phyloP scores from a whole-genome alignment of 2,888 invertebrate species.

The Melanostoma mellinum region DNA sequence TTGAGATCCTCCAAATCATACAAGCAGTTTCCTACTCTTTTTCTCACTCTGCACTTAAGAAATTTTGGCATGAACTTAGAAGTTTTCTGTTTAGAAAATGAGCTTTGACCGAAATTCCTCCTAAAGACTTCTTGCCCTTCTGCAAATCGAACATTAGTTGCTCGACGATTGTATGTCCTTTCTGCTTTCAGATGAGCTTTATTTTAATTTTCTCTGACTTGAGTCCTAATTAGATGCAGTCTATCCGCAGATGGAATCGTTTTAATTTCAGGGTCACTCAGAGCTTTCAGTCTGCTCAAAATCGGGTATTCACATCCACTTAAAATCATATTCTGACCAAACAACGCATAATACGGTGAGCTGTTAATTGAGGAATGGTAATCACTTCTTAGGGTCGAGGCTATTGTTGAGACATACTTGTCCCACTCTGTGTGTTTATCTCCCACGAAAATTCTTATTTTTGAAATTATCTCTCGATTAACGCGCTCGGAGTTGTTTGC shows the following conservation, averaged over 20 bases:
- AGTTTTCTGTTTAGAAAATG: constrained; percentile 1
- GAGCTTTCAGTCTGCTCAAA: not conserved
- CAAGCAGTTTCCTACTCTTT: not conserved
- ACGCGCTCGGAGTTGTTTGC: constrained; percentile 10
- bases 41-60: constrained; percentile 6
- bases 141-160: not conserved
- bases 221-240: not conserved
- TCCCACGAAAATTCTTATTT: constrained; percentile 1
- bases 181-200: not conserved
- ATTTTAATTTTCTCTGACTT: not conserved
- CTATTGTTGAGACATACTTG: constrained; percentile 9
- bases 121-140: not conserved
- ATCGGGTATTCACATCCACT: no score
- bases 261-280: not conserved
- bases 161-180: not conserved
- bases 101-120: not conserved
- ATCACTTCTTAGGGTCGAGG: constrained; percentile 7
- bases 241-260: constrained; percentile 1
- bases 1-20: constrained; percentile 9
- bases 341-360: no score
- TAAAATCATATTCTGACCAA: no score
- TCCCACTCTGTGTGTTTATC: constrained; percentile 15
- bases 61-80: constrained; percentile 13
- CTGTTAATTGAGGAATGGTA: not conserved
- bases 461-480: constrained; percentile 18